Evolutionary conservation across 2,888 invertebrate species (phyloP).

Genomic region (Gastracanthus pulcherrimus): DNA sequence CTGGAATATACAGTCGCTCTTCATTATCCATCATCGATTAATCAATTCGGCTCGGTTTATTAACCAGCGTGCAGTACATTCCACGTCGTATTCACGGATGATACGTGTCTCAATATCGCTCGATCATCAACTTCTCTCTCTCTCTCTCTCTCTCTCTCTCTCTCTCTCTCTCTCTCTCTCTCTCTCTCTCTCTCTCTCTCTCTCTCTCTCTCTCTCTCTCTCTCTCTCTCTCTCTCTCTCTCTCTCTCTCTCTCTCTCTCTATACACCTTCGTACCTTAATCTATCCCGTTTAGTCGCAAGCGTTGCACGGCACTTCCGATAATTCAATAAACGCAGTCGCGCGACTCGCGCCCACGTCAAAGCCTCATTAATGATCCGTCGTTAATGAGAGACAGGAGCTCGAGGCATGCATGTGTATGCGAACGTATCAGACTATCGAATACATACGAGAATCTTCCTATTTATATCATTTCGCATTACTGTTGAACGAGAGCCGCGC

Average conservation of each 20-base stretch:
- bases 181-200: no score
- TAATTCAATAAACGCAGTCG: conserved; percentile 9
- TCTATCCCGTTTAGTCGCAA: background rate
- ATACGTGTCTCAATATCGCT: background rate
- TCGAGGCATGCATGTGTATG: background rate
- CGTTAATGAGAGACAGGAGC: background rate
- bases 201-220: no score
- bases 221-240: no score
- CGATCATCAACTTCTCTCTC: background rate
- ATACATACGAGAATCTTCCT: background rate
- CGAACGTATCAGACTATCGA: background rate
- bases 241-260: no score
- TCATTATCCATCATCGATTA: background rate
- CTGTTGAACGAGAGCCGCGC: no score
- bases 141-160: no score
- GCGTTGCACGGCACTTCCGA: background rate
- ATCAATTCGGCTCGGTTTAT: background rate
- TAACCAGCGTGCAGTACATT: background rate
- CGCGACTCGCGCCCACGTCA: background rate
- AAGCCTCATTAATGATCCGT: conserved; percentile 8
- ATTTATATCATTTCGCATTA: background rate
- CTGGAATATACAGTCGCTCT: background rate
- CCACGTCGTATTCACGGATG: background rate
- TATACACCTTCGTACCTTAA: no score
- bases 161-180: no score